These are phyloP conservation scores for Dryococelus australis DNA, from an alignment of 2,888 invertebrate genomes.

Conservation along the genomic window DNA sequence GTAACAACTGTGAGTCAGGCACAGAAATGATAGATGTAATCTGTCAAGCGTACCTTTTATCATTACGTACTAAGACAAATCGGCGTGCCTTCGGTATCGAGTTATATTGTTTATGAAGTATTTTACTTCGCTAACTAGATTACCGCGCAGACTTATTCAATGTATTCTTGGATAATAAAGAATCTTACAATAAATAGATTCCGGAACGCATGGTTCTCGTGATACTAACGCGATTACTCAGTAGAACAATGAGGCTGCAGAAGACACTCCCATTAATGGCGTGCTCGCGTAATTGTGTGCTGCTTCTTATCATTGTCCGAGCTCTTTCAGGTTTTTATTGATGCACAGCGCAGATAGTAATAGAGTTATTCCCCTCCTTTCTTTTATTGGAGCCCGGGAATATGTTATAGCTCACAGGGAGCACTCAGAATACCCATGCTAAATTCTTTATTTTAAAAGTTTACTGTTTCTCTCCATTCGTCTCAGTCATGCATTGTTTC, in stretches of 20 bases:
- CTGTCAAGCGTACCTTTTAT: too few relatives aligned
- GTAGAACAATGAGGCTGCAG: neutral
- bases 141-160: too few relatives aligned
- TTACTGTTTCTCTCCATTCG: too few relatives aligned
- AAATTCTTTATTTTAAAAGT: too few relatives aligned
- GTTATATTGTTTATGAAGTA: neutral
- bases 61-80: too few relatives aligned
- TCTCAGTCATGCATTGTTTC: too few relatives aligned
- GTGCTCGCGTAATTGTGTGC: neutral
- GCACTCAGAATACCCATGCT: neutral
- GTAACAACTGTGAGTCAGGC: too few relatives aligned
- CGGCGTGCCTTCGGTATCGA: neutral
- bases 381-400: neutral
- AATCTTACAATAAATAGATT: neutral
- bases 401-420: neutral
- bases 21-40: too few relatives aligned
- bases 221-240: neutral
- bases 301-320: neutral
- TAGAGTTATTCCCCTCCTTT: neutral
- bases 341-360: neutral
- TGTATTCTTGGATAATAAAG: neutral
- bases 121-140: neutral
- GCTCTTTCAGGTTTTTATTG: neutral
- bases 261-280: neutral
- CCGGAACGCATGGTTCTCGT: neutral